phyloP scores from a whole-genome alignment of 2,113 vertebrate genomes.

The Heterochromis multidens region DNA sequence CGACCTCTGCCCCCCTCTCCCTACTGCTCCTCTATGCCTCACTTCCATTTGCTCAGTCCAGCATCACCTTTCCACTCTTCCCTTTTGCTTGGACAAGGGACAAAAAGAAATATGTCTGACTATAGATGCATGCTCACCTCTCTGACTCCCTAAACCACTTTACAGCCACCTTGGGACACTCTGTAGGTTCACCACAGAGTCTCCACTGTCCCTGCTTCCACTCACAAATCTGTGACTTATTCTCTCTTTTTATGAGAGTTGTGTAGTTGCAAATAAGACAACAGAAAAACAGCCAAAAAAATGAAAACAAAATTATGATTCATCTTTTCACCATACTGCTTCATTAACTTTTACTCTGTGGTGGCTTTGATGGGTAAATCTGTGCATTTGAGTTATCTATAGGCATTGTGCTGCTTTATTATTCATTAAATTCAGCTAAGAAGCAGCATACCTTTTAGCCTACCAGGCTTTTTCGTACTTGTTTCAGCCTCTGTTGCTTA shows the following conservation, averaged over 20 bases:
- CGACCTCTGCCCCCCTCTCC: not conserved
- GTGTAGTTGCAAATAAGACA: not conserved
- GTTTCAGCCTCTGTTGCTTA: not conserved
- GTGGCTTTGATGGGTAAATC: not conserved
- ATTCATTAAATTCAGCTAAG: not conserved
- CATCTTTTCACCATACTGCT: not conserved
- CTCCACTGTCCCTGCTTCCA: not conserved
- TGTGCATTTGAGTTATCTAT: not conserved
- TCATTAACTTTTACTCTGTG: not conserved
- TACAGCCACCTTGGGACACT: slow-evolving; percentile 6
- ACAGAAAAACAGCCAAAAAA: not conserved
- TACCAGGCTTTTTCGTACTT: not conserved
- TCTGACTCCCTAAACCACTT: slow-evolving; percentile 29
- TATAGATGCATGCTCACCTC: slow-evolving; percentile 4
- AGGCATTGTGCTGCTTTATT: not conserved
- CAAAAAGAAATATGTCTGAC: slow-evolving; percentile 19
- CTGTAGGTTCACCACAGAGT: not conserved
- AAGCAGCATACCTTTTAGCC: no score
- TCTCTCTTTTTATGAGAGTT: not conserved
- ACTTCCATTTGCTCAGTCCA: not conserved
- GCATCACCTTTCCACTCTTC: not conserved
- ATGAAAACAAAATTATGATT: not conserved
- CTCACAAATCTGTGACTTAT: not conserved
- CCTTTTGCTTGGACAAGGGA: not conserved
- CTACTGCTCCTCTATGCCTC: not conserved